Conservation (phyloP, 1,140 invertebrate genomes). For the Micrasema longulum region DNA sequence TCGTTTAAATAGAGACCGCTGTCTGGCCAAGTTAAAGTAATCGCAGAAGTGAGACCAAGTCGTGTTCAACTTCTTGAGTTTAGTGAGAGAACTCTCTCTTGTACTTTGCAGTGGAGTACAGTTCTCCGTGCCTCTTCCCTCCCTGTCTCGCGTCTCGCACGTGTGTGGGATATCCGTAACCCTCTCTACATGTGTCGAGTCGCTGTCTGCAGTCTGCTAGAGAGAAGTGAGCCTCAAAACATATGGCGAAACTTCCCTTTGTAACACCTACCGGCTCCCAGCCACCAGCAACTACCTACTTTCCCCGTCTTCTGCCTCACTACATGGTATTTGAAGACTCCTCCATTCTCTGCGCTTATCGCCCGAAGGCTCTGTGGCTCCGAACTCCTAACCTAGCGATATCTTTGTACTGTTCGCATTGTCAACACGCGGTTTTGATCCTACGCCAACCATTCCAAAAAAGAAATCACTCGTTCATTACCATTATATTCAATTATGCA, state of each 20-base stretch:
- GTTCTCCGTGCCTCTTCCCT: no score
- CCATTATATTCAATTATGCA: no score
- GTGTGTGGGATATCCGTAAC: not conserved
- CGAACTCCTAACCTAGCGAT: no score
- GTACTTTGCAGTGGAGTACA: not conserved
- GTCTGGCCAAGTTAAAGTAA: constrained; percentile 38
- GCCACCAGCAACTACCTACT: no score
- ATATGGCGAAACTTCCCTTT: constrained; percentile 17
- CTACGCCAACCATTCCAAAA: no score
- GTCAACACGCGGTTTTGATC: no score
- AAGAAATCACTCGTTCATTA: no score
- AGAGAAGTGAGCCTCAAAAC: not conserved
- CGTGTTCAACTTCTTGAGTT: constrained; percentile 37
- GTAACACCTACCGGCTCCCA: not conserved
- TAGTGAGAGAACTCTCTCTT: constrained; percentile 24
- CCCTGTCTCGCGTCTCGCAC: no score
- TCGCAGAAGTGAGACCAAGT: constrained; percentile 33
- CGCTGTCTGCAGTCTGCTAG: not conserved
- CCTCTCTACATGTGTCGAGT: not conserved
- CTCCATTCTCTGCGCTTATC: not conserved
- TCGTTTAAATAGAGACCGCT: constrained; percentile 42
- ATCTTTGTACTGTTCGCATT: no score
- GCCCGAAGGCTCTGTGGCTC: not conserved
- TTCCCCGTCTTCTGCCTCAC: no score
- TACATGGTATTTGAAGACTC: not conserved